phyloP scores from a whole-genome alignment of 2,888 invertebrate genomes.

The Lycophotia porphyrea region DNA sequence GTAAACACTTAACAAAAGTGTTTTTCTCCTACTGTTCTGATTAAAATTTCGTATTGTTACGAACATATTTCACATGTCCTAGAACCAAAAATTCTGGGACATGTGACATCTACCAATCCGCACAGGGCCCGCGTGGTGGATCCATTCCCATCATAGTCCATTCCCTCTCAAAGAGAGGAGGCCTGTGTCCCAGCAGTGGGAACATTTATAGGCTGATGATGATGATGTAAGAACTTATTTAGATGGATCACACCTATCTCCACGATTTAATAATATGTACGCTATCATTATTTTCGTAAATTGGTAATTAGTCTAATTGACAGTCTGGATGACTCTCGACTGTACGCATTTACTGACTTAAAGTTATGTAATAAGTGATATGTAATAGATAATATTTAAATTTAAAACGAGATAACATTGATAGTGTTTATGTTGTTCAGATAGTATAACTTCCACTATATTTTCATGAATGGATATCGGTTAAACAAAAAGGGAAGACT shows the following conservation, averaged over 20 bases:
- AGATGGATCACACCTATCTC: not conserved
- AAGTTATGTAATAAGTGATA: constrained; percentile 21
- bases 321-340: not conserved
- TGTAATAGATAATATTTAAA: constrained; percentile 41
- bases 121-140: too few relatives aligned
- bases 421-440: not conserved
- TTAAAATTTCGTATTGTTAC: too few relatives aligned
- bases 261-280: not conserved
- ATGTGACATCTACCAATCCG: too few relatives aligned
- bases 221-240: too few relatives aligned
- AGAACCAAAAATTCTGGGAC: too few relatives aligned
- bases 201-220: too few relatives aligned
- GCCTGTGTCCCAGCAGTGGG: too few relatives aligned
- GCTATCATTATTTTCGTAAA: not conserved
- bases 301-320: not conserved
- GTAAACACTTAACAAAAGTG: too few relatives aligned
- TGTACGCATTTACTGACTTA: not conserved
- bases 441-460: not conserved
- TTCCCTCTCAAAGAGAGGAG: too few relatives aligned
- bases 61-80: too few relatives aligned
- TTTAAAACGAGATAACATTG: constrained; percentile 19
- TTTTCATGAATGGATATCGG: not conserved
- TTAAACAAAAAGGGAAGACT: not conserved
- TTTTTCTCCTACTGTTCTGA: too few relatives aligned
- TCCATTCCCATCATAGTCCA: too few relatives aligned